These are phyloP conservation scores for Catocala nupta DNA, from an alignment of 2,888 invertebrate species.

Conservation along the genomic window DNA sequence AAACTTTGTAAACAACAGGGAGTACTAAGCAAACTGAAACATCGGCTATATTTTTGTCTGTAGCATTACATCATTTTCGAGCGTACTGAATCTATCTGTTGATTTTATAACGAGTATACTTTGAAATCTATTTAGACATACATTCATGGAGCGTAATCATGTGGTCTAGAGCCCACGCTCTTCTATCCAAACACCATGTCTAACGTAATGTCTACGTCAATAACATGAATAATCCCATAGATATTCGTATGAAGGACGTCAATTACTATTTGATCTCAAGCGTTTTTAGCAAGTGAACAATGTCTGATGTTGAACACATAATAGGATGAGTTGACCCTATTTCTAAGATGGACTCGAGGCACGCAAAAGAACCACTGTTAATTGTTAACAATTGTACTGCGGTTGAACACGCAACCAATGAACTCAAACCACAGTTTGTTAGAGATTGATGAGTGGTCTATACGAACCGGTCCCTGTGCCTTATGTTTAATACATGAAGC, in stretches of 20 bases:
- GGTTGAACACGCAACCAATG: constrained; percentile 81
- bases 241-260: constrained; percentile 42
- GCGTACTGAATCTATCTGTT: background rate
- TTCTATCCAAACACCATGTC: constrained; percentile 62
- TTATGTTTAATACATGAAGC: constrained; percentile 46
- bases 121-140: constrained; percentile 38
- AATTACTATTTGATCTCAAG: constrained; percentile 29
- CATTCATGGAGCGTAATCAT: constrained; percentile 59
- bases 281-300: constrained; percentile 22
- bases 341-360: constrained; percentile 75
- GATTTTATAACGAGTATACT: constrained; percentile 9
- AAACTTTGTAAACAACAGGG: background rate
- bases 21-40: constrained; percentile 2
- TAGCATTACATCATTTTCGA: background rate
- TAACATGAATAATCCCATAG: constrained; percentile 61
- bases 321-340: constrained; percentile 75
- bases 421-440: constrained; percentile 66
- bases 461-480: constrained; percentile 45
- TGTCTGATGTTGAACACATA: constrained; percentile 48
- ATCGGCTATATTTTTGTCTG: constrained; percentile 18
- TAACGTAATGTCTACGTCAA: constrained; percentile 69
- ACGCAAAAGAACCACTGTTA: constrained; percentile 84
- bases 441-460: constrained; percentile 56
- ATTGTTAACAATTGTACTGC: constrained; percentile 83
- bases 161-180: constrained; percentile 68